phyloP scores from a whole-genome alignment of 2,888 invertebrate species.

The Ectobius pallidus region DNA sequence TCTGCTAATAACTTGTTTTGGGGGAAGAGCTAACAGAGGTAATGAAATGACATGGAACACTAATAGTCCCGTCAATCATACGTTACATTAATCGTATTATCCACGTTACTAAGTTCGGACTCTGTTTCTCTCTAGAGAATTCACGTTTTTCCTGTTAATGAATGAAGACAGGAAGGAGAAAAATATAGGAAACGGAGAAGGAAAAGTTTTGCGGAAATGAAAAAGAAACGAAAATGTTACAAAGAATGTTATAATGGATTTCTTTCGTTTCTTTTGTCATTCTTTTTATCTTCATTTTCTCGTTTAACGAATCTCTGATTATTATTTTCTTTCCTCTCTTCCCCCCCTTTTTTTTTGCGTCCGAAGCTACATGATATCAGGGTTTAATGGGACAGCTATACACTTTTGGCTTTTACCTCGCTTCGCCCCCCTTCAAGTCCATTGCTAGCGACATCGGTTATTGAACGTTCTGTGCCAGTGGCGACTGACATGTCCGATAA shows the following conservation, averaged over 20 bases:
- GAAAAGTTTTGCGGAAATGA: conserved; percentile 26
- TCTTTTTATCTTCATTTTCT: conserved; percentile 3
- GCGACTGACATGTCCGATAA: conserved; percentile 34
- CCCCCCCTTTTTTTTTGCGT: background rate
- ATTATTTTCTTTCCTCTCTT: conserved; percentile 2
- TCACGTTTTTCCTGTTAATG: conserved; percentile 35
- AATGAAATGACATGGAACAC: conserved; percentile 37
- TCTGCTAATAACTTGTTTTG: conserved; percentile 2
- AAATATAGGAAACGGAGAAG: conserved; percentile 24
- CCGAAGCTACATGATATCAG: conserved; percentile 22
- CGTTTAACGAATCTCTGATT: conserved; percentile 21
- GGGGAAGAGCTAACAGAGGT: conserved; percentile 4
- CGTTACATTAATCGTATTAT: conserved; percentile 36
- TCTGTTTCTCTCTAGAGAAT: conserved; percentile 21
- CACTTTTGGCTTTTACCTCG: conserved; percentile 28
- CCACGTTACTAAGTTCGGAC: conserved; percentile 20
- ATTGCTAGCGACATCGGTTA: conserved; percentile 19
- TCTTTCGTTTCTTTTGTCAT: conserved; percentile 17
- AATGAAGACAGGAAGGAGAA: conserved; percentile 34
- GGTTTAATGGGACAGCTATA: conserved; percentile 24
- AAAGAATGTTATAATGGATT: conserved; percentile 29
- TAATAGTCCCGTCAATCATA: conserved; percentile 40
- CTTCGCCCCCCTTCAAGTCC: background rate
- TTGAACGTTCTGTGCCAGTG: conserved; percentile 20
- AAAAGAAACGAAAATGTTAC: conserved; percentile 8